Percentiles rank a stretch among this genome's conserved stretches.
These are phyloP conservation scores for Anabas testudineus DNA, from an alignment of 2,797 vertebrate genomes.

Conservation along the genomic window DNA sequence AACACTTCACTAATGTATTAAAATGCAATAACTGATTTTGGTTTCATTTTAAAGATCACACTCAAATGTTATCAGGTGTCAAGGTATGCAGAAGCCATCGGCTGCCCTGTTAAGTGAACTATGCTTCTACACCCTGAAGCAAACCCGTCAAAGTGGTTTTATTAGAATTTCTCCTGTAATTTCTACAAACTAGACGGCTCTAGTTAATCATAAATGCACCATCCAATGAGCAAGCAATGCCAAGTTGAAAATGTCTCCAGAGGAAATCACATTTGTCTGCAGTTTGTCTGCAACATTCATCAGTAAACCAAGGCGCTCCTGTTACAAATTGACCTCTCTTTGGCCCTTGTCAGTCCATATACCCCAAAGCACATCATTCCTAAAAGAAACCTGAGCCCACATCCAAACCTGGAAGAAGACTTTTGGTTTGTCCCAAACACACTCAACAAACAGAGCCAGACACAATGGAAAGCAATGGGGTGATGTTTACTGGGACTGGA, in stretches of 20 bases:
- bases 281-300: slow-evolving; percentile 62
- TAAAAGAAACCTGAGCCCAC: slow-evolving; percentile 57
- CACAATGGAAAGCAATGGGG: not conserved
- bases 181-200: slow-evolving; percentile 44
- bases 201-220: slow-evolving; percentile 68
- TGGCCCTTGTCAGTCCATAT: slow-evolving; percentile 72
- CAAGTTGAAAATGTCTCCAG: slow-evolving; percentile 57
- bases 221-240: slow-evolving; percentile 44
- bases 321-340: slow-evolving; percentile 73
- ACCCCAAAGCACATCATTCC: slow-evolving; percentile 58
- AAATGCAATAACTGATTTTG: slow-evolving; percentile 23
- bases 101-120: slow-evolving; percentile 50
- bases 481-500: slow-evolving; percentile 33
- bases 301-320: slow-evolving; percentile 65
- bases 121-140: slow-evolving; percentile 41
- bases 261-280: slow-evolving; percentile 64
- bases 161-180: slow-evolving; percentile 48
- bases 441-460: slow-evolving; percentile 25
- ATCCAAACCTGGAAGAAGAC: slow-evolving; percentile 44
- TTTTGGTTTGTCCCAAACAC: slow-evolving; percentile 24
- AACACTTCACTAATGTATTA: slow-evolving; percentile 40
- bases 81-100: slow-evolving; percentile 30
- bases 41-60: slow-evolving; percentile 23
- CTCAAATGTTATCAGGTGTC: slow-evolving; percentile 42
- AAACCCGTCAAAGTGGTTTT: slow-evolving; percentile 53